Percentiles rank a stretch among this genome's conserved stretches.
phyloP scores from a whole-genome alignment of 1,140 invertebrate species.

The Pachypsylla venusta region DNA sequence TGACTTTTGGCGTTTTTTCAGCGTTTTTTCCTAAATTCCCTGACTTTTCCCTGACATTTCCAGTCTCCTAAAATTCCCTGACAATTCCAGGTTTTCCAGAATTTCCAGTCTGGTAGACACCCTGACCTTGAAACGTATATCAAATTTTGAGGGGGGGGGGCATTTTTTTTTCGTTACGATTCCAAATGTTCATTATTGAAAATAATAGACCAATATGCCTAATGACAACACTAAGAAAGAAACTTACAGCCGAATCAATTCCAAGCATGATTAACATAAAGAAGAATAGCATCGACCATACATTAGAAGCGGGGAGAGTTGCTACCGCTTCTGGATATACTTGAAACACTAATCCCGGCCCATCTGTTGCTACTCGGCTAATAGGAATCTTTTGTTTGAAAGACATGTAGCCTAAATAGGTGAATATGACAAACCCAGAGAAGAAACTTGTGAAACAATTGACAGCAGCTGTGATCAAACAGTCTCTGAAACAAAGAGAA shows the following conservation, averaged over 20 bases:
- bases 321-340: constrained; percentile 84
- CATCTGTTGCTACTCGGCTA: constrained; percentile 71
- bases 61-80: too few species aligned
- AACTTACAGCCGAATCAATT: constrained; percentile 72
- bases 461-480: constrained; percentile 51
- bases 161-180: too few species aligned
- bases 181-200: too few species aligned
- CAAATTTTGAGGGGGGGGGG: too few species aligned
- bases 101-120: too few species aligned
- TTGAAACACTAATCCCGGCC: constrained; percentile 77
- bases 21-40: too few species aligned
- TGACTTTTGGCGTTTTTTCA: too few species aligned
- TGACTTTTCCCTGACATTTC: too few species aligned
- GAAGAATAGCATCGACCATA: constrained; percentile 86
- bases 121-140: too few species aligned
- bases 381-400: constrained; percentile 66
- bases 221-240: too few species aligned
- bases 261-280: constrained; percentile 86
- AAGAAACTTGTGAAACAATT: constrained; percentile 83
- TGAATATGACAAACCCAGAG: constrained; percentile 87
- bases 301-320: constrained; percentile 68
- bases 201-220: too few species aligned
- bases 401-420: constrained; percentile 83
- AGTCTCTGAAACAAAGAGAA: constrained; percentile 43
- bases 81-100: too few species aligned